These are phyloP conservation scores for Uloborus diversus DNA, from an alignment of 1,140 invertebrate genomes.

Conservation along the genomic window DNA sequence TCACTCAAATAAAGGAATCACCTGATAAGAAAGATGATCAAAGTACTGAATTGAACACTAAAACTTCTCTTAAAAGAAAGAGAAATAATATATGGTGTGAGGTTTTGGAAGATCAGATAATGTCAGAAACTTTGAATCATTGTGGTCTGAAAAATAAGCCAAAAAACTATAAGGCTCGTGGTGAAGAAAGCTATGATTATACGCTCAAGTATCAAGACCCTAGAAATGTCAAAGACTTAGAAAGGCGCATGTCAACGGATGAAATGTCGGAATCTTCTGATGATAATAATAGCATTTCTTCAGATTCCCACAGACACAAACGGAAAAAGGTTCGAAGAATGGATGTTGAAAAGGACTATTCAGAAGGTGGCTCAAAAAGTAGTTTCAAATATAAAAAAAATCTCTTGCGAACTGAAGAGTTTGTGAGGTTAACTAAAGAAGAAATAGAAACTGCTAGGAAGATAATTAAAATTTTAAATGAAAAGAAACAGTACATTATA, in stretches of 20 bases:
- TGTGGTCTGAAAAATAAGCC: constrained; percentile 32
- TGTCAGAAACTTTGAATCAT: constrained; percentile 3
- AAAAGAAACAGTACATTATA: constrained; percentile 32
- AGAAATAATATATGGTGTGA: constrained; percentile 39
- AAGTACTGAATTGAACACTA: no score
- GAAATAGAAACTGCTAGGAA: constrained; percentile 6
- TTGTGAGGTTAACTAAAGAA: constrained; percentile 7
- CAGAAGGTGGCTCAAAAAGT: background rate
- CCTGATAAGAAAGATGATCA: no score
- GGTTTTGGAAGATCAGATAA: constrained; percentile 31
- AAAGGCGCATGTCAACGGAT: constrained; percentile 5
- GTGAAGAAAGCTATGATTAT: constrained; percentile 44
- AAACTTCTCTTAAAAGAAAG: constrained; percentile 19
- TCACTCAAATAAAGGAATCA: no score
- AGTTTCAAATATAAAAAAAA: background rate
- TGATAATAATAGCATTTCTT: background rate
- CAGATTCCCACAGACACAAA: no score
- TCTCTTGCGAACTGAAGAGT: background rate
- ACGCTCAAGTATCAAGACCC: background rate
- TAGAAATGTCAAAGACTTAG: background rate
- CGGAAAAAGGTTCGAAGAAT: no score
- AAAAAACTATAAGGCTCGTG: background rate
- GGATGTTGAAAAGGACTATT: no score
- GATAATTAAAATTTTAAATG: constrained; percentile 21
- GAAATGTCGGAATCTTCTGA: background rate